Conservation (phyloP, 1,140 invertebrate species). For the Rhynchophorus ferrugineus region DNA sequence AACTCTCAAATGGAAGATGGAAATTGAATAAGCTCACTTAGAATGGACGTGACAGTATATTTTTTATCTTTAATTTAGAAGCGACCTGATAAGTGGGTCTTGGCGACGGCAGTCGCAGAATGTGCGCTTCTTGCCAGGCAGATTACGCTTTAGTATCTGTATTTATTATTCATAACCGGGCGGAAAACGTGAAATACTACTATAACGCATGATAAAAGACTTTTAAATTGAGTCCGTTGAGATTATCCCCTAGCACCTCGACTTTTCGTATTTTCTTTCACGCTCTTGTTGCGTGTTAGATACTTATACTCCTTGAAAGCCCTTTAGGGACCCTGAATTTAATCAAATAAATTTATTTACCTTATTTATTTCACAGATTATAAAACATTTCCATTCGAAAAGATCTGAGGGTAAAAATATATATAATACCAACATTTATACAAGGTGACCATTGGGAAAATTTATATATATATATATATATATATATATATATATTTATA, state of each 20-base stretch:
- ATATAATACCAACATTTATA: constrained; percentile 1
- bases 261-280: constrained; percentile 6
- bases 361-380: not conserved
- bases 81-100: constrained; percentile 37
- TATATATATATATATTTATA: too few species aligned
- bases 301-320: constrained; percentile 4
- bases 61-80: constrained; percentile 43
- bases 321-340: not conserved
- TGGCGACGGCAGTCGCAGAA: constrained; percentile 29
- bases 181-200: constrained; percentile 37
- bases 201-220: constrained; percentile 37
- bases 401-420: not conserved
- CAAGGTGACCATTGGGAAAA: too few species aligned
- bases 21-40: constrained; percentile 40
- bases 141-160: constrained; percentile 39
- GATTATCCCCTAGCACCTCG: constrained; percentile 31
- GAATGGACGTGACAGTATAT: constrained; percentile 40
- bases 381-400: not conserved
- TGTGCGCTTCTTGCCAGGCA: constrained; percentile 30
- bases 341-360: not conserved
- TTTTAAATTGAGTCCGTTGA: constrained; percentile 34
- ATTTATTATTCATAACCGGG: constrained; percentile 40
- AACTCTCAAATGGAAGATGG: constrained; percentile 26
- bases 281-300: constrained; percentile 18
- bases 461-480: too few species aligned